phyloP scores from a whole-genome alignment of 1,140 invertebrate species.

The Lethrus apterus region DNA sequence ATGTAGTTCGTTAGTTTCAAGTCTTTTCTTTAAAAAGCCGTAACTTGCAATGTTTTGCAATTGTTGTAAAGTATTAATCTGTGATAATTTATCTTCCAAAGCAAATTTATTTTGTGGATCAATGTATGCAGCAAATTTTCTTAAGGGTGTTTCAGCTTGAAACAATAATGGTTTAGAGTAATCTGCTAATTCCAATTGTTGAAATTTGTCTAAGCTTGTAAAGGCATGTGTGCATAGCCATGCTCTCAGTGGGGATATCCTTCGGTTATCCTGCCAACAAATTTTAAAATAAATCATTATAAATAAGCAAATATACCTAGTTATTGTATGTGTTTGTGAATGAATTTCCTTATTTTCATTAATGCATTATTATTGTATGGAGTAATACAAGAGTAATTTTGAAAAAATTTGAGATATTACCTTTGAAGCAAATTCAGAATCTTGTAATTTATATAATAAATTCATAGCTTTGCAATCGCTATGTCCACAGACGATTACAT shows the following conservation, averaged over 20 bases:
- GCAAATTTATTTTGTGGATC: constrained; percentile 87
- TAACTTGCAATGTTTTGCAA: constrained; percentile 92
- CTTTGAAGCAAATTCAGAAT: constrained; percentile 65
- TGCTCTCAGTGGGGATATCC: constrained; percentile 79
- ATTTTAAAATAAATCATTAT: not conserved
- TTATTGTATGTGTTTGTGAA: no score
- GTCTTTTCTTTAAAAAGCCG: constrained; percentile 77
- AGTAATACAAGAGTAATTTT: no score
- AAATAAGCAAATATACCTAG: no score
- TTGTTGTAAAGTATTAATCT: constrained; percentile 91
- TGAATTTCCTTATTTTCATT: no score
- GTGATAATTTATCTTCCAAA: constrained; percentile 87
- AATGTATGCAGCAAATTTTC: constrained; percentile 88
- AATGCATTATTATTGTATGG: no score
- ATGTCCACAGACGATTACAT: constrained; percentile 94
- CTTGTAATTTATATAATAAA: constrained; percentile 74
- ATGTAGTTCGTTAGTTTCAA: constrained; percentile 75
- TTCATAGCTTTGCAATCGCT: constrained; percentile 98
- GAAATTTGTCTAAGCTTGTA: constrained; percentile 75
- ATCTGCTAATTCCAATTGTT: constrained; percentile 60
- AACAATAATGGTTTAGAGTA: constrained; percentile 73
- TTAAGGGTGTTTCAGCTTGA: constrained; percentile 74
- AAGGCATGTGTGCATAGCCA: constrained; percentile 86
- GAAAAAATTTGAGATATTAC: no score
- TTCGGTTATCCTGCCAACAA: constrained; percentile 56